phyloP scores from a whole-genome alignment of 2,113 vertebrate genomes.

The Neodontobutis hainanensis region DNA sequence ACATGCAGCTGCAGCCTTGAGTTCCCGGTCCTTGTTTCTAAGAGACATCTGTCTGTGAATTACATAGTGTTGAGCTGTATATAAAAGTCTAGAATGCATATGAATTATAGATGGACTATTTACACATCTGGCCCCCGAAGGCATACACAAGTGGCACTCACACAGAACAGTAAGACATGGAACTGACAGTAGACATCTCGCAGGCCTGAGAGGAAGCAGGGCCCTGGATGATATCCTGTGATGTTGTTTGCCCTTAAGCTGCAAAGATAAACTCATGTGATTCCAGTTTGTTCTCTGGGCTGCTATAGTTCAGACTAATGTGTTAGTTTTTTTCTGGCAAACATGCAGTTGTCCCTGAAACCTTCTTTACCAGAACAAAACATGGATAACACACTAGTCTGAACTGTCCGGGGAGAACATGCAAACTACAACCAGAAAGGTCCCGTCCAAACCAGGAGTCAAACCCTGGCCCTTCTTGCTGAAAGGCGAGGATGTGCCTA shows the following conservation, averaged over 20 bases:
- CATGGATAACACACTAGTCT: too few species aligned
- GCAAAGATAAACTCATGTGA: constrained; percentile 19
- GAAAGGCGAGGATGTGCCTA: too few species aligned
- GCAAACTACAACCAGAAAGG: too few species aligned
- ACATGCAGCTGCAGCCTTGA: neutral
- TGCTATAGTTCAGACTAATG: constrained; percentile 2
- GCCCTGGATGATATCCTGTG: neutral
- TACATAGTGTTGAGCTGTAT: constrained; percentile 24
- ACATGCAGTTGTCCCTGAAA: too few species aligned
- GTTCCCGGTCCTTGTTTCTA: constrained; percentile 4
- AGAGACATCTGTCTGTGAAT: constrained; percentile 34
- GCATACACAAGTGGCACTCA: constrained; percentile 4
- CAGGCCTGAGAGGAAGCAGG: constrained; percentile 8
- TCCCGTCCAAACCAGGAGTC: too few species aligned
- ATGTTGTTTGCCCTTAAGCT: constrained; percentile 8
- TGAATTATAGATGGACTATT: constrained; percentile 67
- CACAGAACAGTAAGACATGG: too few species aligned
- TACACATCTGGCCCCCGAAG: constrained; percentile 41
- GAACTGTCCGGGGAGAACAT: too few species aligned
- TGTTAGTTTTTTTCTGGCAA: constrained; percentile 15
- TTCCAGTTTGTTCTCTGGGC: constrained; percentile 13
- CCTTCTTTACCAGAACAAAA: too few species aligned
- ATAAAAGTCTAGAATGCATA: constrained; percentile 36
- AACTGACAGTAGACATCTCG: neutral
- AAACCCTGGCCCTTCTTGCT: too few species aligned